Conservation (phyloP, 1,140 invertebrate species). For the Tetragnatha versicolor region DNA sequence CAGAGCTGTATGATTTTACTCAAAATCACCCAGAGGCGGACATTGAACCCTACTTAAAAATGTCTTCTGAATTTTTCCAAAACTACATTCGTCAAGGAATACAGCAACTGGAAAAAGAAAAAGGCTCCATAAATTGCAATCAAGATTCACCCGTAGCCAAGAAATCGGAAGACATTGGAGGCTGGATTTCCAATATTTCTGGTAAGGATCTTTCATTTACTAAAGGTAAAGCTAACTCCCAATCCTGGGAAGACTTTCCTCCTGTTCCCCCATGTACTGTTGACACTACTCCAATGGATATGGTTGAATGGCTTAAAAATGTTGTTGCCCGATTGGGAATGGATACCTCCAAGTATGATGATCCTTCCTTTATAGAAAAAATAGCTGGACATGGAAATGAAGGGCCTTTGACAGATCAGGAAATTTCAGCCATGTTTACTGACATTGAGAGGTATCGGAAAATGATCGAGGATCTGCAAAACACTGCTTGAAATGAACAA, state of each 20-base stretch:
- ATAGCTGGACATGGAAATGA: conserved; percentile 35
- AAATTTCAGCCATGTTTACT: conserved; percentile 17
- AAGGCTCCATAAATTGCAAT: conserved; percentile 20
- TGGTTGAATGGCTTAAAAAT: conserved; percentile 53
- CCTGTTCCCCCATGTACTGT: conserved; percentile 44
- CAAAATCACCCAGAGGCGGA: conserved; percentile 89
- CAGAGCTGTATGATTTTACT: conserved; percentile 88
- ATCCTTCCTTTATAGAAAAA: conserved; percentile 44
- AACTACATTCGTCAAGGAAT: conserved; percentile 89
- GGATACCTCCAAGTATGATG: conserved; percentile 52
- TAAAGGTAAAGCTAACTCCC: conserved; percentile 17
- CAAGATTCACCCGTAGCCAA: neutral
- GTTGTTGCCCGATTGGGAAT: conserved; percentile 44
- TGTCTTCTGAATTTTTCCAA: conserved; percentile 89
- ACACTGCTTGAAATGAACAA: conserved; percentile 14
- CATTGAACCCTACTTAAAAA: conserved; percentile 87
- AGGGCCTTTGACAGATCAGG: conserved; percentile 19
- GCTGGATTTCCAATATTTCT: conserved; percentile 28
- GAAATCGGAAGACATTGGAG: conserved; percentile 3
- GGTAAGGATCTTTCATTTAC: conserved; percentile 11
- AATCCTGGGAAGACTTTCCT: conserved; percentile 45
- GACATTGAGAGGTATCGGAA: conserved; percentile 42
- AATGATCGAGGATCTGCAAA: conserved; percentile 30
- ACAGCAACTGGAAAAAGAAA: conserved; percentile 70
- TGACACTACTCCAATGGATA: conserved; percentile 53